Base-by-base conservation (phyloP, 1,140 invertebrate genomes). In the Chironomus striatipennis region DNA sequence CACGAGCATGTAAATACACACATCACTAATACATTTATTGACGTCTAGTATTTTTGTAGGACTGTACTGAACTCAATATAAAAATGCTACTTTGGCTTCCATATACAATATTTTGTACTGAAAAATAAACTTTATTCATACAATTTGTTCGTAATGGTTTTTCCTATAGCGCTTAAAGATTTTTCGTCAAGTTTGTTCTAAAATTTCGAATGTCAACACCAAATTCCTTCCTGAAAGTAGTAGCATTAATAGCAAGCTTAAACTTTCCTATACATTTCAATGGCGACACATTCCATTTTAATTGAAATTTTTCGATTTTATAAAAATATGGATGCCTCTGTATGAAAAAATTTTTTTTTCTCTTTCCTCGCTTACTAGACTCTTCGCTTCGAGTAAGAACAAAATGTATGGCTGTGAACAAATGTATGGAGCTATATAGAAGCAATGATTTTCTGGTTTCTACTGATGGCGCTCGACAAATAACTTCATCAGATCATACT, bases 181-280 rank as follows among this genome's bases (percentile, higher is more conserved):
- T 57, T 57, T 57, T 57, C 47, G 47, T 57, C 47, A 57, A 57
- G 47, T 57, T 57, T 57, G 47, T 57, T 57, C 47, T 57, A 57
- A n/a, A 57, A 57, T n/a, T 57, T 57, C 12, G 47, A 57, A 57
- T 57, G 47, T 57, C 47, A 57, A 57, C 47, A 57, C 47, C 47
- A 57, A 57, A 57, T 57, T n/a, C n/a, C 47, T 57, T 57, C 47
- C 8, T 10, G 47, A 57, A 57, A 57, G 47, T 57, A n/a, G 47
- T 57, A n/a, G 47, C 47, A n/a, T 57, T 12, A 57, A n/a, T 12
- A 12, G n/a, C n/a, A 57, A 57, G 47, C 47, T 57, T n/a, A 57
- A 57, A 57, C 47, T 57, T 57, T 57, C 0, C 47, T 10, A 57
- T n/a, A 57, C n/a, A n/a, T n/a, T 57, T 57, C n/a, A 57, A 57